phyloP scores from a whole-genome alignment of 2,113 vertebrate genomes.

The Sander lucioperca region DNA sequence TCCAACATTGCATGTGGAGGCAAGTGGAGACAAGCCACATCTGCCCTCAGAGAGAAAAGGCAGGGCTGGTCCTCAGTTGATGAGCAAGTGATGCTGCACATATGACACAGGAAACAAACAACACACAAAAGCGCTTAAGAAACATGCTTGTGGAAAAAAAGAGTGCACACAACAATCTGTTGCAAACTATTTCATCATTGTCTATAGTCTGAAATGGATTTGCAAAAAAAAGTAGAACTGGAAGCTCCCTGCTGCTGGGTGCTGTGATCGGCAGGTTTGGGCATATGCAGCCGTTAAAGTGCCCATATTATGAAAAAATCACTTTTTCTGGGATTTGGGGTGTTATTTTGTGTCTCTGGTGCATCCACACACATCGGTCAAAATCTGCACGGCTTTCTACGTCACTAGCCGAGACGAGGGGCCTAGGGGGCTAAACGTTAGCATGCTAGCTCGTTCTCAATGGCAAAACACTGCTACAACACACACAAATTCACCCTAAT shows the following conservation, averaged over 20 bases:
- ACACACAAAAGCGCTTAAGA: not conserved
- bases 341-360: no score
- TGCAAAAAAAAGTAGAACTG: not conserved
- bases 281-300: not conserved
- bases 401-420: no score
- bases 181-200: conserved; percentile 29
- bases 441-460: no score
- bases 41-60: conserved; percentile 21
- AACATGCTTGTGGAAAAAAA: not conserved
- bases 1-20: conserved; percentile 40
- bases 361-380: no score
- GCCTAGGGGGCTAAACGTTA: no score
- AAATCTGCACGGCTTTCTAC: no score
- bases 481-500: no score
- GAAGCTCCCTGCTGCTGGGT: not conserved
- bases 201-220: conserved; percentile 28
- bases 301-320: no score
- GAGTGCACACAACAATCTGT: not conserved
- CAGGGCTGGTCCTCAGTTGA: not conserved
- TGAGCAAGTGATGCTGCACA: not conserved
- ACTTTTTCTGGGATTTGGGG: no score
- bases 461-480: no score
- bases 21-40: conserved; percentile 57
- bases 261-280: not conserved
- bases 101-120: conserved; percentile 36